Conservation (phyloP, 2,888 invertebrate genomes). For the Heliconius hortense region DNA sequence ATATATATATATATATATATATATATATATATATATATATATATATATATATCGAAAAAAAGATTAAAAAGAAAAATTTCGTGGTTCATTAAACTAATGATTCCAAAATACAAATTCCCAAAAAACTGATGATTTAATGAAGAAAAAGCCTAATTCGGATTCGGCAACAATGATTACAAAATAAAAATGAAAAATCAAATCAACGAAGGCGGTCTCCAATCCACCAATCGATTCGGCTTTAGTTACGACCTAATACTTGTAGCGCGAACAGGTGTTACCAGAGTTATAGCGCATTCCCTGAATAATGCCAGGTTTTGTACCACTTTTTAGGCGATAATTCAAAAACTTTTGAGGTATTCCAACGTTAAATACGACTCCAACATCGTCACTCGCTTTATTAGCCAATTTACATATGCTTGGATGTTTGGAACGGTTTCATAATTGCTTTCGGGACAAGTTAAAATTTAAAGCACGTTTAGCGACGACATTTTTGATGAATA, state of each 20-base stretch:
- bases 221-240: slow-evolving; percentile 22
- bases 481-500: background rate
- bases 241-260: slow-evolving; percentile 42
- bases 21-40: no score
- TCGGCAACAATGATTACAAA: background rate
- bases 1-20: no score
- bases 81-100: background rate
- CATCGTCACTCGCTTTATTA: slow-evolving; percentile 30
- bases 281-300: slow-evolving; percentile 58
- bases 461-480: slow-evolving; percentile 15
- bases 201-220: slow-evolving; percentile 19
- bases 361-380: slow-evolving; percentile 24
- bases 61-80: no score
- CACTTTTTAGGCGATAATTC: slow-evolving; percentile 45
- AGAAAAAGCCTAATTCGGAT: background rate
- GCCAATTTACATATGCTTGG: slow-evolving; percentile 27
- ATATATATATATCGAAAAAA: background rate
- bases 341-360: slow-evolving; percentile 41
- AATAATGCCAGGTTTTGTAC: slow-evolving; percentile 51
- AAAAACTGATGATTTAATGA: background rate
- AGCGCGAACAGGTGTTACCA: slow-evolving; percentile 62
- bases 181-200: background rate
- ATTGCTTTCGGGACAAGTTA: slow-evolving; percentile 14
- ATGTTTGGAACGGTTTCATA: slow-evolving; percentile 18
- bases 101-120: background rate